A percentile compares a stretch with the other conserved stretches of the same genome.
phyloP scores from a whole-genome alignment of 2,113 vertebrate genomes.

The Caranx ignobilis region DNA sequence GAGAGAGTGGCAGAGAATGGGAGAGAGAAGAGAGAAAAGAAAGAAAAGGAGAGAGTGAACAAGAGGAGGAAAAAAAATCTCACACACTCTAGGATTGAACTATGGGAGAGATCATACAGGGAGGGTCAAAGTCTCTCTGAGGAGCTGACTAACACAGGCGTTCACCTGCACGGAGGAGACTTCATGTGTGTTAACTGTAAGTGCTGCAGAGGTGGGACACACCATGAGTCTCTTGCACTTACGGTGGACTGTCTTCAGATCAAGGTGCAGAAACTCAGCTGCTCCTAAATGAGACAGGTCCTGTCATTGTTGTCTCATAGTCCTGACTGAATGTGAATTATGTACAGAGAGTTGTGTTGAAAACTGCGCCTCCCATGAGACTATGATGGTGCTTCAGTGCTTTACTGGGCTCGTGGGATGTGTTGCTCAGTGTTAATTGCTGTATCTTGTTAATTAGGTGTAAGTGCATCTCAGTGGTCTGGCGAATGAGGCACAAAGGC shows the following conservation, averaged over 20 bases:
- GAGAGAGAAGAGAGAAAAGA: conserved; percentile 37
- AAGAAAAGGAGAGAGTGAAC: conserved; percentile 53
- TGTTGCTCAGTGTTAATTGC: not conserved
- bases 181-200: conserved; percentile 56
- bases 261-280: not conserved
- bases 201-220: conserved; percentile 57
- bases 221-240: conserved; percentile 20
- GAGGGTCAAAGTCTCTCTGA: conserved; percentile 61
- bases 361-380: not conserved
- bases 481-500: not conserved
- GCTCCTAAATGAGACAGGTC: not conserved
- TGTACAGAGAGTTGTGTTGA: not conserved
- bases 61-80: conserved; percentile 51
- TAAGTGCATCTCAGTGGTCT: not conserved
- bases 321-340: not conserved
- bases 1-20: conserved; percentile 67
- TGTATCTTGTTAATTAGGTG: not conserved
- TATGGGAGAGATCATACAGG: conserved; percentile 45
- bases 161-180: conserved; percentile 56
- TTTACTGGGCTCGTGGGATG: not conserved
- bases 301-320: not conserved
- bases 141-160: conserved; percentile 85
- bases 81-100: conserved; percentile 60
- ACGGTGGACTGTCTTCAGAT: not conserved
- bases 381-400: not conserved